These are phyloP conservation scores for Morone chrysops DNA, from an alignment of 2,113 vertebrate genomes.

Conservation along the genomic window DNA sequence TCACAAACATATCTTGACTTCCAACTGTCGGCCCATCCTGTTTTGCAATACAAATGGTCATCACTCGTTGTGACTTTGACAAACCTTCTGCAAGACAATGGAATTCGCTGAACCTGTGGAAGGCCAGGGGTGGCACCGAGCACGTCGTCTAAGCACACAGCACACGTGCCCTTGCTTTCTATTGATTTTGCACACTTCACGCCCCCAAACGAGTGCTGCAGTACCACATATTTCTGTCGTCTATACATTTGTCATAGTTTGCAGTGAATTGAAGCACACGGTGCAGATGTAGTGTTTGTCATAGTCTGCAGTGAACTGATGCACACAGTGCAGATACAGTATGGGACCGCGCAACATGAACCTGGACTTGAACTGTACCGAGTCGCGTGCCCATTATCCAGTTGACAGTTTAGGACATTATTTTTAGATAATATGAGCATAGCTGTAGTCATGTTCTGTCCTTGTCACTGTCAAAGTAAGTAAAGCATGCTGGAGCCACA, in stretches of 20 bases:
- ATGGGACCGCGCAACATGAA: conserved; percentile 2
- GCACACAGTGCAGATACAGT: not conserved
- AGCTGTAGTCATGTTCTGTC: conserved; percentile 61
- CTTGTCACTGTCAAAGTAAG: conserved; percentile 64
- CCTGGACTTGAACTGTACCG: conserved; percentile 18
- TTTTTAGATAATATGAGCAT: conserved; percentile 69
- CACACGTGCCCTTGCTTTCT: conserved; percentile 26
- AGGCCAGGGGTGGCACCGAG: conserved; percentile 2
- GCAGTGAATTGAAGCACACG: conserved; percentile 19
- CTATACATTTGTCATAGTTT: conserved; percentile 46
- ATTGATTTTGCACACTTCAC: conserved; percentile 46
- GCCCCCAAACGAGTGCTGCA: conserved; percentile 13
- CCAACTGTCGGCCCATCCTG: not conserved
- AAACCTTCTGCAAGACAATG: conserved; percentile 14
- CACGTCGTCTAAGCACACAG: conserved; percentile 32
- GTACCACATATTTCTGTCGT: conserved; percentile 40
- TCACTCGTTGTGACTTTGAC: not conserved
- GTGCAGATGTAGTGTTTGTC: conserved; percentile 15
- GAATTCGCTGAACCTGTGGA: not conserved
- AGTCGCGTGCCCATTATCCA: conserved; percentile 9
- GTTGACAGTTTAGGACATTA: conserved; percentile 47
- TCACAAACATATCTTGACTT: not conserved
- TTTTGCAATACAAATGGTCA: not conserved
- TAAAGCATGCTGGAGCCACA: conserved; percentile 48
- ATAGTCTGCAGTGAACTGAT: conserved; percentile 33